Conservation (phyloP, 2,797 vertebrate genomes). For the Aplochiton taeniatus region DNA sequence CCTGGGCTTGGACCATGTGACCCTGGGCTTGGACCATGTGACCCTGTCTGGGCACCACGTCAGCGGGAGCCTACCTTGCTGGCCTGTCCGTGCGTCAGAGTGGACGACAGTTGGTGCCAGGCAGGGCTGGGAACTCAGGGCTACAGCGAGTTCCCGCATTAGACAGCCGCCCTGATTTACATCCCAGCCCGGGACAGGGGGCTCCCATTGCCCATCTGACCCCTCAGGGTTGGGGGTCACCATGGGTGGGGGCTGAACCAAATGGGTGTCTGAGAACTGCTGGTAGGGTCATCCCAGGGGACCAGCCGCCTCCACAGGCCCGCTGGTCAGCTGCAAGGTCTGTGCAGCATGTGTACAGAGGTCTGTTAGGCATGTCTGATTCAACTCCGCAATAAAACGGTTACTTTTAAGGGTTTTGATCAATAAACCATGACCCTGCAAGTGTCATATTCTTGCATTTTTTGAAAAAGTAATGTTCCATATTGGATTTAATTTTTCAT, state of each 20-base stretch:
- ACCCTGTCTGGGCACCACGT: slow-evolving; percentile 42
- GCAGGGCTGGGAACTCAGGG: slow-evolving; percentile 69
- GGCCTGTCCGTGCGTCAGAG: slow-evolving; percentile 68
- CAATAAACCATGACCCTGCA: background rate
- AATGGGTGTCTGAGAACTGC: slow-evolving; percentile 76
- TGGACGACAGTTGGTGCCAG: slow-evolving; percentile 74
- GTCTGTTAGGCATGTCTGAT: slow-evolving; percentile 56
- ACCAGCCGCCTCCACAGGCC: slow-evolving; percentile 47
- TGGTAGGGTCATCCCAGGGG: slow-evolving; percentile 63
- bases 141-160: slow-evolving; percentile 69
- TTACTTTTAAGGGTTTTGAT: slow-evolving; percentile 26
- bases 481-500: no score
- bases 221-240: slow-evolving; percentile 72
- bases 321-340: slow-evolving; percentile 63
- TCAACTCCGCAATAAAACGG: slow-evolving; percentile 25
- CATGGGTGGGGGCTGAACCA: slow-evolving; percentile 53
- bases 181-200: slow-evolving; percentile 54
- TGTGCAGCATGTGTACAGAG: slow-evolving; percentile 61
- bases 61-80: slow-evolving; percentile 73
- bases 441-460: no score
- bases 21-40: slow-evolving; percentile 43
- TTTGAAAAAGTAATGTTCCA: no score
- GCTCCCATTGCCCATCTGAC: slow-evolving; percentile 69
- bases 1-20: slow-evolving; percentile 42
- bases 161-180: slow-evolving; percentile 71